A percentile compares a stretch with the other conserved stretches of the same genome.
phyloP scores from a whole-genome alignment of 2,113 vertebrate species.

The Buteo buteo region DNA sequence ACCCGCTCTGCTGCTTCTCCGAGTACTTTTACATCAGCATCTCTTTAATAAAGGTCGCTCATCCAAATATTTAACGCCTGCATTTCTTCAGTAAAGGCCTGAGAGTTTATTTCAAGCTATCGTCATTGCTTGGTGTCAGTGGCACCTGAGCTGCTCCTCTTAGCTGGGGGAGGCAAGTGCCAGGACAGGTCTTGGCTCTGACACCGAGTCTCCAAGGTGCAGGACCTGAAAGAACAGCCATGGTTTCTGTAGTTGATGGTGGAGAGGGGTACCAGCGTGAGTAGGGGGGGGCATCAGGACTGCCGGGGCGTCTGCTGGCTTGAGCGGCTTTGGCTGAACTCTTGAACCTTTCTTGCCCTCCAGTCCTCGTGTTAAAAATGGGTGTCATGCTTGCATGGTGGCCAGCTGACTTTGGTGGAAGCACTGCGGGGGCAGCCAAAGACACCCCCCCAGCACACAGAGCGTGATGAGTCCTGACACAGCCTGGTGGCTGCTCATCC shows the following conservation, averaged over 20 bases:
- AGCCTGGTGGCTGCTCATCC: not conserved
- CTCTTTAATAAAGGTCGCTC: not conserved
- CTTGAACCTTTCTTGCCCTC: not conserved
- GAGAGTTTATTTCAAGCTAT: not conserved
- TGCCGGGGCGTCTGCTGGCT: not conserved
- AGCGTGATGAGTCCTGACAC: not conserved
- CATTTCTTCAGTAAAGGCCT: not conserved
- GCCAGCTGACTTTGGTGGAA: not conserved
- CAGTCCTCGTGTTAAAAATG: not conserved
- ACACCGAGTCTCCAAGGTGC: not conserved
- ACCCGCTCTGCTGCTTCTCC: rapidly evolving
- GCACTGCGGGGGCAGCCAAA: not conserved
- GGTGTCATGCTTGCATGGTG: not conserved
- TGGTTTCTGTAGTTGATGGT: not conserved
- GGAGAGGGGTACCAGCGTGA: not conserved
- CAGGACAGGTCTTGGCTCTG: rapidly evolving
- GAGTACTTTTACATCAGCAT: not conserved
- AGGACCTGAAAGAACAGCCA: not conserved
- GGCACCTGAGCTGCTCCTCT: not conserved
- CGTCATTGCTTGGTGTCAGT: rapidly evolving
- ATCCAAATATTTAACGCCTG: not conserved
- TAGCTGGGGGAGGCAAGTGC: rapidly evolving
- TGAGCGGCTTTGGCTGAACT: not conserved
- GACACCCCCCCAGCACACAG: not conserved
- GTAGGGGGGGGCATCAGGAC: not conserved